phyloP scores from a whole-genome alignment of 2,113 vertebrate genomes.

The Okapia johnstoni region DNA sequence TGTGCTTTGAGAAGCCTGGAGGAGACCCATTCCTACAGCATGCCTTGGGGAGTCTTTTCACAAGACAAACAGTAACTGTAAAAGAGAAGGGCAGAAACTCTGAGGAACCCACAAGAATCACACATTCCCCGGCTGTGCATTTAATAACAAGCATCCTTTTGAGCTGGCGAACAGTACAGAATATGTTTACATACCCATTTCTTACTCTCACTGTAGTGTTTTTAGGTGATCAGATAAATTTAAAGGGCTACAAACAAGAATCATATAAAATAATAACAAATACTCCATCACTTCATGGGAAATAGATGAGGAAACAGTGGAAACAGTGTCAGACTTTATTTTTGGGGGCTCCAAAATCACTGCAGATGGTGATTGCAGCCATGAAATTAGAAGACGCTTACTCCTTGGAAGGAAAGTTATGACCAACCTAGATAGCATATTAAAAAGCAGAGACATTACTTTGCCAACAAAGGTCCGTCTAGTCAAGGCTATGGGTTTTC shows the following conservation, averaged over 20 bases:
- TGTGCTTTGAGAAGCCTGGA: not conserved
- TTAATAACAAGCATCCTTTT: not conserved
- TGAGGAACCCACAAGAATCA: not conserved
- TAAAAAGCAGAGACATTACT: too few relatives aligned
- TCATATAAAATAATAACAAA: not conserved
- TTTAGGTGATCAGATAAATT: conserved; percentile 6
- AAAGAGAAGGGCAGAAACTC: not conserved
- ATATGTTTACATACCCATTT: not conserved
- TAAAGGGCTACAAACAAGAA: not conserved
- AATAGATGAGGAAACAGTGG: too few relatives aligned
- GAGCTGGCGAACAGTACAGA: not conserved
- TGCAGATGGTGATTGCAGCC: too few relatives aligned
- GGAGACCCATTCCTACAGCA: not conserved
- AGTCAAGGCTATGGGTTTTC: too few relatives aligned
- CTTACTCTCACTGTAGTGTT: not conserved
- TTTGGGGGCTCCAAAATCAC: too few relatives aligned
- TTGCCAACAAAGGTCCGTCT: too few relatives aligned
- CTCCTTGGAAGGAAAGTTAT: too few relatives aligned
- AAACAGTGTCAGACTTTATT: too few relatives aligned
- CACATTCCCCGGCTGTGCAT: not conserved
- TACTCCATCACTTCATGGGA: not conserved
- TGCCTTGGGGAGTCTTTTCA: not conserved
- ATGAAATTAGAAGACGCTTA: too few relatives aligned
- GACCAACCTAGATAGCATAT: too few relatives aligned
- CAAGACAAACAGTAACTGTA: not conserved